These are phyloP conservation scores for Auanema freiburgensis DNA, from an alignment of 2,888 invertebrate species.

Conservation along the genomic window DNA sequence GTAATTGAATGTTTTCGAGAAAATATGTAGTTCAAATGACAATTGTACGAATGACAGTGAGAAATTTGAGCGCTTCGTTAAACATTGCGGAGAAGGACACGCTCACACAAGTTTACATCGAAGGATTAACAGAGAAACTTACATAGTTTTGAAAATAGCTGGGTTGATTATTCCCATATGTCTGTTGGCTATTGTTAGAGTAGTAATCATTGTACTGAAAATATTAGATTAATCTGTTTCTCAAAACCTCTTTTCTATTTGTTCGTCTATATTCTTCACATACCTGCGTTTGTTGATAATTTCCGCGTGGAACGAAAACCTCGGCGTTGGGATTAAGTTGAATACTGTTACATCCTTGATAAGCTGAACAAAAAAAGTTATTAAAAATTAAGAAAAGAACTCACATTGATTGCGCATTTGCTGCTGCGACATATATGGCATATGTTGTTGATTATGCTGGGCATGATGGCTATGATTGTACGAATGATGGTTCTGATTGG, in stretches of 20 bases:
- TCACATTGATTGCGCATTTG: no score
- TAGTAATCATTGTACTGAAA: no score
- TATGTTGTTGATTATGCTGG: no score
- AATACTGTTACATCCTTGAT: neutral
- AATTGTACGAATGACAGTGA: neutral
- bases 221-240: no score
- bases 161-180: constrained; percentile 9
- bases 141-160: constrained; percentile 3
- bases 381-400: no score
- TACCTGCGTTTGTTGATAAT: neutral
- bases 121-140: constrained; percentile 2
- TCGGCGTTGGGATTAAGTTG: constrained; percentile 15
- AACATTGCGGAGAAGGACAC: constrained; percentile 2
- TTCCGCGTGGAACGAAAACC: constrained; percentile 12
- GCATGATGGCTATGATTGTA: no score
- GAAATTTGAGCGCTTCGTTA: constrained; percentile 6
- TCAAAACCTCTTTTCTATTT: no score
- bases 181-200: constrained; percentile 1
- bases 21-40: no score
- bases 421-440: no score
- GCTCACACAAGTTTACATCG: neutral
- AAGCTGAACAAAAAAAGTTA: neutral
- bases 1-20: no score
- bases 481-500: no score
- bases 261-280: no score